Conservation (phyloP, 2,113 vertebrate species). For the Embiotoca jacksoni region DNA sequence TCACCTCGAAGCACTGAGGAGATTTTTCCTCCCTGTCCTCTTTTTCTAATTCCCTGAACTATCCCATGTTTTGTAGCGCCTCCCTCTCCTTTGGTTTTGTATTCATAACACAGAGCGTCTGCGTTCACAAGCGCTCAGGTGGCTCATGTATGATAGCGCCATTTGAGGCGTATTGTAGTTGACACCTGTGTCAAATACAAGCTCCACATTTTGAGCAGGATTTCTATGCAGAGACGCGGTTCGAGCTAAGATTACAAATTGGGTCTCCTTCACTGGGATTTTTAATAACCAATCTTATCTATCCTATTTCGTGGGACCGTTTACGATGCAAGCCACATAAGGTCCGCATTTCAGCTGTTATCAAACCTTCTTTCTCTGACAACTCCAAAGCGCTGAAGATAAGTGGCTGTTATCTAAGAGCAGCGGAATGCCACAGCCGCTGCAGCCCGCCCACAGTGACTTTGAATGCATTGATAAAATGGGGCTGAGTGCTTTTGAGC, state of each 20-base stretch:
- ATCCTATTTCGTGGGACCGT: constrained; percentile 57
- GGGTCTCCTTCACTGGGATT: constrained; percentile 61
- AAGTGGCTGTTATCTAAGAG: constrained; percentile 80
- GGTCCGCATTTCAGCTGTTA: constrained; percentile 76
- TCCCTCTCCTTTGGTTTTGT: constrained; percentile 42
- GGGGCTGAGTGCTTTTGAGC: constrained; percentile 59
- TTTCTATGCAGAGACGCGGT: constrained; percentile 20
- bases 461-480: constrained; percentile 76
- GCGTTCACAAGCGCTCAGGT: constrained; percentile 35
- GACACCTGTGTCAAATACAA: constrained; percentile 64
- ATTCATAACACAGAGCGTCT: constrained; percentile 61
- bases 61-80: constrained; percentile 43
- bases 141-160: constrained; percentile 44
- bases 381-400: constrained; percentile 71
- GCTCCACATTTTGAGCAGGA: constrained; percentile 46
- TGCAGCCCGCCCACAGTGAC: constrained; percentile 73
- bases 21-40: constrained; percentile 63
- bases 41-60: constrained; percentile 60
- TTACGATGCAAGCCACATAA: constrained; percentile 75
- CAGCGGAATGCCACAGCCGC: constrained; percentile 67
- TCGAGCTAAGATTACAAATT: constrained; percentile 61
- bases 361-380: constrained; percentile 75
- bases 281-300: constrained; percentile 80
- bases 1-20: constrained; percentile 77
- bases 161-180: constrained; percentile 43